phyloP scores from a whole-genome alignment of 1,140 invertebrate species.

The Drosophila tani region DNA sequence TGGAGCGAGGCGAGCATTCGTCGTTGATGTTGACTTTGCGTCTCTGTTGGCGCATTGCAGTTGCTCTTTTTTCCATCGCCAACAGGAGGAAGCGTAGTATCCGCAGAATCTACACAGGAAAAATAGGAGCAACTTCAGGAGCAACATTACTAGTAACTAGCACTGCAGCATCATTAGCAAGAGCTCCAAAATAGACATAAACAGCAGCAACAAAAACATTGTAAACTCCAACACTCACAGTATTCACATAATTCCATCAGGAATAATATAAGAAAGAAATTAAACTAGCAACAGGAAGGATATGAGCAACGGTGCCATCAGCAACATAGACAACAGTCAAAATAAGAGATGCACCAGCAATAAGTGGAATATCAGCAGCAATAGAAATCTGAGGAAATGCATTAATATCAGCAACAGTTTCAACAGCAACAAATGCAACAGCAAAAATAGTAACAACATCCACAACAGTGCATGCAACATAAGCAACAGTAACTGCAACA shows the following conservation, averaged over 20 bases:
- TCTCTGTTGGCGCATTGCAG: constrained; percentile 50
- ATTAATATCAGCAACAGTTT: background rate
- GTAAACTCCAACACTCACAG: no score
- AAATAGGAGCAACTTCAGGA: background rate
- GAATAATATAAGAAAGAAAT: background rate
- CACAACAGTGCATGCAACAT: background rate
- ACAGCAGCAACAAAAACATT: background rate
- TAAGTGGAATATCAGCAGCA: no score
- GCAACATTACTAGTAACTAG: background rate
- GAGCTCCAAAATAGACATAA: no score
- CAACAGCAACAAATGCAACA: background rate
- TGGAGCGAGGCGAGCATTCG: constrained; percentile 2
- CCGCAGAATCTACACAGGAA: background rate
- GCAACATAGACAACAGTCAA: background rate
- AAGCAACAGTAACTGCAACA: background rate
- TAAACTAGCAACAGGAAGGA: no score
- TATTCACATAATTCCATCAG: no score
- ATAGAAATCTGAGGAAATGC: background rate
- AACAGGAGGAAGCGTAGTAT: background rate
- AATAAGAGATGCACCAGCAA: no score
- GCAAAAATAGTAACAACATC: background rate
- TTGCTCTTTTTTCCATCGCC: constrained; percentile 23
- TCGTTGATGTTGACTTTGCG: constrained; percentile 26
- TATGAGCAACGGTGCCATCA: background rate
- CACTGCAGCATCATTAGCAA: background rate